phyloP scores from a whole-genome alignment of 2,797 vertebrate species.

The Notolepis coatsorum region DNA sequence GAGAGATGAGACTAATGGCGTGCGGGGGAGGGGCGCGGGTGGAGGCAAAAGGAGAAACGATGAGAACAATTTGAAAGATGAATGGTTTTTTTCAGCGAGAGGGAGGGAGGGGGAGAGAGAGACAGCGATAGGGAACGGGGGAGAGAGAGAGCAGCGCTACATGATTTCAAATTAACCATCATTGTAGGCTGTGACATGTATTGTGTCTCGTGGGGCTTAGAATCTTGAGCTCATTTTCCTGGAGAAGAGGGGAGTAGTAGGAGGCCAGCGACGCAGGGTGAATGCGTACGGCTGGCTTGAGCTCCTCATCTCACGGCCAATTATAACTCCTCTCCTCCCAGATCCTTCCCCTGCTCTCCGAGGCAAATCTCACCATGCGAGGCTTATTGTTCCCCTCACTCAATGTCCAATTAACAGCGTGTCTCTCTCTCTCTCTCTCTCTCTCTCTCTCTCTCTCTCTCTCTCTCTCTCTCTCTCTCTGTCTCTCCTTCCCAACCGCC shows the following conservation, averaged over 20 bases:
- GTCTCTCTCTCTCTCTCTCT: conserved; percentile 65
- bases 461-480: conserved; percentile 11
- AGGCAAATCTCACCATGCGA: conserved; percentile 71
- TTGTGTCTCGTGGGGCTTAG: conserved; percentile 66
- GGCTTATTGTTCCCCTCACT: conserved; percentile 74
- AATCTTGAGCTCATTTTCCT: conserved; percentile 82
- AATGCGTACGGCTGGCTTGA: conserved; percentile 70
- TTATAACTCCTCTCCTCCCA: conserved; percentile 76
- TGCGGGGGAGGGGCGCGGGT: conserved; percentile 63
- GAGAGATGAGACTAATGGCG: conserved; percentile 78
- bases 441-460: conserved; percentile 27
- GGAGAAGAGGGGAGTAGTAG: conserved; percentile 73
- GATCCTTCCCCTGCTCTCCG: conserved; percentile 67
- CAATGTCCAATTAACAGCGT: conserved; percentile 78
- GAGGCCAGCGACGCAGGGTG: conserved; percentile 75
- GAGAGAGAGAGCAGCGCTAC: conserved; percentile 69
- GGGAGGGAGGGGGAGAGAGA: conserved; percentile 11
- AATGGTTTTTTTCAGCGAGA: conserved; percentile 74
- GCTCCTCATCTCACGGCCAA: conserved; percentile 79
- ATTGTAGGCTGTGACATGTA: conserved; percentile 75
- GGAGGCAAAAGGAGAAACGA: conserved; percentile 47
- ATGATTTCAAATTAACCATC: conserved; percentile 77
- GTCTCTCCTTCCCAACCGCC: no score
- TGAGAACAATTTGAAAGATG: conserved; percentile 76
- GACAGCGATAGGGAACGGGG: conserved; percentile 47